Base-by-base conservation (phyloP, 2,888 invertebrate species). In the Halictus ligatus region DNA sequence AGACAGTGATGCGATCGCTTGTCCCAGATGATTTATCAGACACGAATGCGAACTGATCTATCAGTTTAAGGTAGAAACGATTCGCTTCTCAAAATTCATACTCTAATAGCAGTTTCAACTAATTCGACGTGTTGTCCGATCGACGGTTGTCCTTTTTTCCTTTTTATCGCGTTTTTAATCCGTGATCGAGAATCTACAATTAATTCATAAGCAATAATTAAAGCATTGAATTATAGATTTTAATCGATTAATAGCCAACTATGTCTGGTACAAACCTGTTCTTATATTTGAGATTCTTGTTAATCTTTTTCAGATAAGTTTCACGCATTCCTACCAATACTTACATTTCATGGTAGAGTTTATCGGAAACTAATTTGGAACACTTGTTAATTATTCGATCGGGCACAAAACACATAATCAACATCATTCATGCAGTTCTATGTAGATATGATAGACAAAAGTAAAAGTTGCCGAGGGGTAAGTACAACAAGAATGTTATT, bases 401-500 rank as follows among this genome's bases (percentile, higher is more conserved):
- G 7, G 54, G 21, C 60, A 64, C 48, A 13, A 75, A 75, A 54
- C 25, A 77, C n/a, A 29, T 18, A 43, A 58, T 25, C 25, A 46
- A 75, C 67, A 80, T 75, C 35, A 72, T 77, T 60, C 46, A 80
- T 81, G 80, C 83, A 87, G 80, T 87, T 87, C 58, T 83, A 87
- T 71, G 80, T 85, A 85, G 85, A 88, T 85, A 95, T 95, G 95
- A 92, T 94, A 90, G 93, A 94, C 89, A 94, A 95, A 92, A 93
- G 90, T 84, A 95, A 94, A 90, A 93, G 92, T 88, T 92, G 93
- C 84, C 92, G 94, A 92, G 92, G 93, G 93, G 95, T 95, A 82
- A 90, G 94, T 93, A n/a, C 10, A 40, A 25, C 5, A 4, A 58
- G 54, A 40, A 43, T n/a, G 7, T 13, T 48, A 48, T 54, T 64